Conservation (phyloP, 2,797 vertebrate genomes). For the Sciurus carolinensis region DNA sequence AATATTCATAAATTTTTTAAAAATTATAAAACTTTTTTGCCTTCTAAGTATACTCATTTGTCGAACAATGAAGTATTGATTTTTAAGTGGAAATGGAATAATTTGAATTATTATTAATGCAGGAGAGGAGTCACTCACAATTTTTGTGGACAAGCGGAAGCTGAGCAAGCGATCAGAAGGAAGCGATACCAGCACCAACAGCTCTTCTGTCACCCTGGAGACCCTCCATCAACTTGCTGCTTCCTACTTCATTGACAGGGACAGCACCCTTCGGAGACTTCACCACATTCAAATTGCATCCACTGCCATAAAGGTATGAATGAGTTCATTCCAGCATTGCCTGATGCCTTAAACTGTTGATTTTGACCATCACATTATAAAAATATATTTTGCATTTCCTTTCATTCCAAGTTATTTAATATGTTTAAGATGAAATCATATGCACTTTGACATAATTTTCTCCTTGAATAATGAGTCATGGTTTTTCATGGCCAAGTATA, state of each 20-base stretch:
- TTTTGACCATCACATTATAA: background rate
- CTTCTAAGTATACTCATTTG: background rate
- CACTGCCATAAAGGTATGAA: conserved; percentile 97
- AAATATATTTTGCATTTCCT: background rate
- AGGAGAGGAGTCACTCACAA: conserved; percentile 99
- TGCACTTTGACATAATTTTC: background rate
- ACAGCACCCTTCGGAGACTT: conserved; percentile 96
- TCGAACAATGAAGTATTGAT: background rate
- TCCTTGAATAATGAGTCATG: background rate
- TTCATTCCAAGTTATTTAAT: background rate
- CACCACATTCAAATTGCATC: conserved; percentile 99
- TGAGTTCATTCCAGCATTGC: no score
- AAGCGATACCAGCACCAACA: conserved; percentile 93
- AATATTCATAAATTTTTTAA: background rate
- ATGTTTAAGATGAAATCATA: background rate
- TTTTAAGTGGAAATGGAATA: conserved; percentile 8
- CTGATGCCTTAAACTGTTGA: rapidly evolving
- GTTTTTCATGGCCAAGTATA: background rate
- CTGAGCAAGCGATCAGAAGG: conserved; percentile 95
- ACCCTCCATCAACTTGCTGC: conserved; percentile 97
- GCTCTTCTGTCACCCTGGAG: conserved; percentile 94
- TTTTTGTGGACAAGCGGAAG: conserved; percentile 98
- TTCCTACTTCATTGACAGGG: conserved; percentile 98
- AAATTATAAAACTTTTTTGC: background rate
- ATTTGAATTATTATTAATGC: conserved; percentile 69